Evolutionary conservation across 1,140 invertebrate genomes (phyloP).

Genomic region (Dreissena rostriformis): DNA sequence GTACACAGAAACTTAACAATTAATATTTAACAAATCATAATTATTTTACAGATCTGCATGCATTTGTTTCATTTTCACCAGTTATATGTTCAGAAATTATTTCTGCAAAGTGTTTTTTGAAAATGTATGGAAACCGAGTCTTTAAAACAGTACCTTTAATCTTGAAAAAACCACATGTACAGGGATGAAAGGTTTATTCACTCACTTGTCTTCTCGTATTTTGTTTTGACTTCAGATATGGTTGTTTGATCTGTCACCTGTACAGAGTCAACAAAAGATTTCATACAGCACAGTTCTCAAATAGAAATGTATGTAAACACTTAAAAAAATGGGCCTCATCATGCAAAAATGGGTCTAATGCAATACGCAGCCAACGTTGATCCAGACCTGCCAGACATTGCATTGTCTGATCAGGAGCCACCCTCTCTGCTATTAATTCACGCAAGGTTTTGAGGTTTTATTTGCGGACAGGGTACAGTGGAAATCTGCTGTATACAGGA

Average conservation of each 20-base stretch:
- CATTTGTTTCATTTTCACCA: background rate
- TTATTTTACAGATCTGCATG: background rate
- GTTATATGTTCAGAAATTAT: background rate
- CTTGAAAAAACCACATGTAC: background rate
- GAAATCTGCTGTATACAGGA: no score
- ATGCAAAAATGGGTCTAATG: background rate
- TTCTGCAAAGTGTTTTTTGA: background rate
- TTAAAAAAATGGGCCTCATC: background rate
- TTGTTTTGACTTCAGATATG: slow-evolving; percentile 89
- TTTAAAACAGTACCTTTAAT: background rate
- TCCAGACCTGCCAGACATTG: background rate
- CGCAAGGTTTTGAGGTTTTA: no score
- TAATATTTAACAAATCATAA: background rate
- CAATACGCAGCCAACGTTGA: background rate
- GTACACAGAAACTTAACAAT: no score
- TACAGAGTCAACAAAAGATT: slow-evolving; percentile 14
- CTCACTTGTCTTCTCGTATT: slow-evolving; percentile 84
- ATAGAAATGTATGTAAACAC: background rate
- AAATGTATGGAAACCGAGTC: background rate
- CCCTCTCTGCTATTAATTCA: background rate
- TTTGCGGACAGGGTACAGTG: no score
- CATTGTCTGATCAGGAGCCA: background rate
- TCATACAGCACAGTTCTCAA: background rate
- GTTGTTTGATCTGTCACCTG: slow-evolving; percentile 84
- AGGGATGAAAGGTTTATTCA: slow-evolving; percentile 8